Evolutionary conservation across 2,888 invertebrate genomes (phyloP), one percentile per base, ranked within the genome.

Genomic region (Mesorhabditis sp.): DNA sequence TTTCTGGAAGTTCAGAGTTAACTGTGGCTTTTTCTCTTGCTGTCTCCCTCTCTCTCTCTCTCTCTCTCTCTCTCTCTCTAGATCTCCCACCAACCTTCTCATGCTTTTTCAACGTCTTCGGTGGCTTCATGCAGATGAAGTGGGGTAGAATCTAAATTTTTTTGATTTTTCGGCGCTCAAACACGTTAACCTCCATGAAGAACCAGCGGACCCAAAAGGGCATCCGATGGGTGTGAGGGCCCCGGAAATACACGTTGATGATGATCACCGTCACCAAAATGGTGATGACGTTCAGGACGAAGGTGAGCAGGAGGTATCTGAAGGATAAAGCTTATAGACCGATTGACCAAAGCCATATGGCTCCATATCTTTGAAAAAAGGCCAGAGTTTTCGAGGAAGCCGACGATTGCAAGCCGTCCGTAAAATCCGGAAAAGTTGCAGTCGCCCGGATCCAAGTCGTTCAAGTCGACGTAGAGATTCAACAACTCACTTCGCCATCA

Each of bases 241-340:
- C 88, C 41, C 98, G 90, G 89, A 97, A 98, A 88, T 98, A 97
- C 92, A 95, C 95, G 88, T 99, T 99, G 87, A 97, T 96, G 87
- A 97, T 96, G 86, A 81, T 76, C 95, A 92, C 81, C 95, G 96
- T 61, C 95, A 97, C 94, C 83, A 98, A 90, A 88, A 99, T 98
- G 89, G 96, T 95, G 86, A 98, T 94, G 75, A 97, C 96, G 89
- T 98, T 98, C 94, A 98, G 95, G 83, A 98, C 95, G 89, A 99
- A 98, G 69, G 97, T 98, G 88, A 99, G 96, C 68, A 99, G 90
- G 80, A 99, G 90, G 89, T 98, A 98, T 90, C 76, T 76, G 71
- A 61, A 74, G 67, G n/a, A 50, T 10, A 13, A 28, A 28, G 28
- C 28, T 28, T 28, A 28, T 28, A 28, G 28, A 28, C 28, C 28